phyloP scores from a whole-genome alignment of 2,113 vertebrate genomes.

The Dolichallabes microphthalmus region DNA sequence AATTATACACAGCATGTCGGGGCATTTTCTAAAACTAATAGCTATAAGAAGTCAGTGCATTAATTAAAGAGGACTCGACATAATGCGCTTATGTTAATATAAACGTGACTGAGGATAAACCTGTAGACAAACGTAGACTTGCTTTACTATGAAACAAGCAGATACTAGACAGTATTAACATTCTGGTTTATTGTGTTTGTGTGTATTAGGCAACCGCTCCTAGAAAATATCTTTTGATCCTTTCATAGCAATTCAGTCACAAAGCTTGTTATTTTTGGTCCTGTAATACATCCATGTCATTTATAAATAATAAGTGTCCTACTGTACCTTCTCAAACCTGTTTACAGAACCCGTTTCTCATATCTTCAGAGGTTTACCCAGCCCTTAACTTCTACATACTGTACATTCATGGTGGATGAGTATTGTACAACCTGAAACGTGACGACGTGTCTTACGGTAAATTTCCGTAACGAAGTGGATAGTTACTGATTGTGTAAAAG shows the following conservation, averaged over 20 bases:
- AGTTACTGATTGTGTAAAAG: neutral
- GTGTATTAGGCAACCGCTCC: too few relatives aligned
- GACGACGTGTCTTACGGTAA: neutral
- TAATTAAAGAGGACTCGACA: neutral
- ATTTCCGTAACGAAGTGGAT: neutral
- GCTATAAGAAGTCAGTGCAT: neutral
- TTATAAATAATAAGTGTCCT: neutral
- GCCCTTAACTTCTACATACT: neutral
- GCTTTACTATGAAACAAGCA: neutral
- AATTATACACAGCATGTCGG: neutral
- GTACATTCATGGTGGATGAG: neutral
- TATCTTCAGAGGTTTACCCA: neutral
- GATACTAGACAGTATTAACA: neutral
- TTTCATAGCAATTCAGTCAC: neutral
- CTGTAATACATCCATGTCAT: neutral
- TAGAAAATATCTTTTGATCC: neutral
- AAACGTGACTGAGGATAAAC: neutral
- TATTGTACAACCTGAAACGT: neutral
- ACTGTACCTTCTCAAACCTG: neutral
- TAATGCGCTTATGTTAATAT: neutral
- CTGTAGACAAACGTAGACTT: neutral
- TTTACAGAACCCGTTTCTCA: constrained; percentile 2
- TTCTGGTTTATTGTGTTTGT: too few relatives aligned
- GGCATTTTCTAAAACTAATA: neutral
- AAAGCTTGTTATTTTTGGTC: neutral